Evolutionary conservation across 92 coral and sea anemone species (phyloP).

Genomic region (Epizoanthus illoricatus): DNA sequence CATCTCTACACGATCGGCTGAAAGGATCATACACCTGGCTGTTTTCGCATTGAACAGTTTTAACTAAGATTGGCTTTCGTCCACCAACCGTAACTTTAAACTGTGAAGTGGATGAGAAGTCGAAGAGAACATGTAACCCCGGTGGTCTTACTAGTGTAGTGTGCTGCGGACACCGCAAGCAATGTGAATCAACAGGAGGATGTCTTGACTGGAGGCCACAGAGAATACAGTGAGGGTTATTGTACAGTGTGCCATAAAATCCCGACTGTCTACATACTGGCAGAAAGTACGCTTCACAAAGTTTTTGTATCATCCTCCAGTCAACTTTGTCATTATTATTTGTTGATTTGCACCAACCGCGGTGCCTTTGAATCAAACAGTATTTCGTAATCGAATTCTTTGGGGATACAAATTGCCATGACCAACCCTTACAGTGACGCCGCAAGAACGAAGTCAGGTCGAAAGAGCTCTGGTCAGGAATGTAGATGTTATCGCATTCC

Average conservation of each 20-base stretch:
- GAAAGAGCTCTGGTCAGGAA: background rate
- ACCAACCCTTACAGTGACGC: background rate
- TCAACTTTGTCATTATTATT: background rate
- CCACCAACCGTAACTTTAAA: background rate
- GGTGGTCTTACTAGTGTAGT: background rate
- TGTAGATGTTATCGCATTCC: background rate
- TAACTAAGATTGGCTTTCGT: background rate
- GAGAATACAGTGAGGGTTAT: slow-evolving; percentile 15
- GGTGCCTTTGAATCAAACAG: background rate
- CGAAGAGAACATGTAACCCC: background rate
- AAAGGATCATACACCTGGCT: no score
- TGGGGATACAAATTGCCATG: background rate
- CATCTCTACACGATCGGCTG: no score
- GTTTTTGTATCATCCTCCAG: background rate
- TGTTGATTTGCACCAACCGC: background rate
- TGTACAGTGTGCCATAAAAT: background rate
- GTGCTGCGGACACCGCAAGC: no score
- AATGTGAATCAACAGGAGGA: no score
- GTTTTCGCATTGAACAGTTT: no score
- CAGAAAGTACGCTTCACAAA: background rate
- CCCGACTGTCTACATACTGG: background rate
- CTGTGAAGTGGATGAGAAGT: background rate
- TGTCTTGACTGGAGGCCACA: no score
- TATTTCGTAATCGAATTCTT: background rate
- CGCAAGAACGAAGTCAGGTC: background rate